phyloP scores from a whole-genome alignment of 2,888 invertebrate genomes.

The Pachydiplax longipennis region DNA sequence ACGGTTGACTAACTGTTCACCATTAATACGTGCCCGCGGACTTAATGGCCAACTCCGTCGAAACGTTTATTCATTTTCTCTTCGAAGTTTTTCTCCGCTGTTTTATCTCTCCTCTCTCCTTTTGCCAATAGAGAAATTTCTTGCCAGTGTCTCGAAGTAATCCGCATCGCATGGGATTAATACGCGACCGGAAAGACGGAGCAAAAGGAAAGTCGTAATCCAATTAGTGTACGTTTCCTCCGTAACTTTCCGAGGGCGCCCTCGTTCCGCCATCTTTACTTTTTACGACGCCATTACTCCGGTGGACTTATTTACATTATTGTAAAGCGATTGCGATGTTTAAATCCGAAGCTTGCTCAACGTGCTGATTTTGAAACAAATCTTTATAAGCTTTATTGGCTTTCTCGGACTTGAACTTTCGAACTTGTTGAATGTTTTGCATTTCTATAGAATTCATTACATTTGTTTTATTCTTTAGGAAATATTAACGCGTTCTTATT shows the following conservation, averaged over 20 bases:
- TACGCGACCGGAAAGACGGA: background rate
- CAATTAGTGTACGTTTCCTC: background rate
- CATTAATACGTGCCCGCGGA: slow-evolving; percentile 20
- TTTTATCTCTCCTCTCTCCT: background rate
- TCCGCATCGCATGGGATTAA: background rate
- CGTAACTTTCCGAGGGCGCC: background rate
- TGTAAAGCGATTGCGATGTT: background rate
- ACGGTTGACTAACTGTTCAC: slow-evolving; percentile 28
- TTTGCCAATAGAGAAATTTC: background rate
- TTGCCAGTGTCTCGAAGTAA: background rate
- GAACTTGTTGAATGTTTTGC: too few species aligned
- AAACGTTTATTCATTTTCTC: slow-evolving; percentile 29
- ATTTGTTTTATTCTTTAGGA: too few species aligned
- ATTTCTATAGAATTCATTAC: too few species aligned
- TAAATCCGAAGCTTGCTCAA: background rate
- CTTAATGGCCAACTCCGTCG: slow-evolving; percentile 25
- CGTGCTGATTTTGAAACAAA: too few species aligned
- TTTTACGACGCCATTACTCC: background rate
- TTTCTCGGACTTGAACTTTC: too few species aligned
- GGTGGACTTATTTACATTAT: background rate
- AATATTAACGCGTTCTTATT: too few species aligned
- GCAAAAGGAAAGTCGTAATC: background rate
- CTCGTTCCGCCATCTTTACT: background rate
- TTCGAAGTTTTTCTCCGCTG: background rate
- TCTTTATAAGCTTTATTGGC: too few species aligned